Percentiles rank a stretch among this genome's conserved stretches.
Evolutionary conservation across 1,140 invertebrate genomes (phyloP).

Genomic region (Pachypeltis micranthus): DNA sequence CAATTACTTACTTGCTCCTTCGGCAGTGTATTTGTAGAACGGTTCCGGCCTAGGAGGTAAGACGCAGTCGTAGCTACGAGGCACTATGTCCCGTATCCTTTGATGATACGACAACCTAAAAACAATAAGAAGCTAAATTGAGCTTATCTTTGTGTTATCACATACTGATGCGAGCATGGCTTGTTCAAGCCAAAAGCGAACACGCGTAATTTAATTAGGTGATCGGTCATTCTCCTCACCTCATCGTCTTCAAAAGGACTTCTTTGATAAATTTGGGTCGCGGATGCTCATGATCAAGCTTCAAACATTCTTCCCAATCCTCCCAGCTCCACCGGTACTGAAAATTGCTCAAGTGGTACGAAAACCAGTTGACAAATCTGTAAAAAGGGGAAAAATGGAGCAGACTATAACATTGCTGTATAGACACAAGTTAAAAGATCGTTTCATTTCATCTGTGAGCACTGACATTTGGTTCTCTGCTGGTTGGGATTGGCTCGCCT

Average conservation of each 20-base stretch:
- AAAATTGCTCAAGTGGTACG: slow-evolving; percentile 98
- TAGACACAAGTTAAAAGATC: no score
- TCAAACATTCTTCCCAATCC: slow-evolving; percentile 76
- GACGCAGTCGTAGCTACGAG: slow-evolving; percentile 69
- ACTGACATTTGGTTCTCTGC: no score
- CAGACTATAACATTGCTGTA: no score
- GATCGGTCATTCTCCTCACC: slow-evolving; percentile 49
- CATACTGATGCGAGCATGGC: no score
- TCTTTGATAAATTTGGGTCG: slow-evolving; percentile 93
- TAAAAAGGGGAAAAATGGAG: no score
- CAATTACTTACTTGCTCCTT: slow-evolving; percentile 57
- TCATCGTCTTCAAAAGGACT: slow-evolving; percentile 77
- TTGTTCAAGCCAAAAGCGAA: no score
- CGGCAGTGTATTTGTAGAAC: slow-evolving; percentile 69
- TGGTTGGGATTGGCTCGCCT: no score
- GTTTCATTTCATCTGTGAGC: no score
- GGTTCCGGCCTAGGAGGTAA: slow-evolving; percentile 68
- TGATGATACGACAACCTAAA: slow-evolving; percentile 88
- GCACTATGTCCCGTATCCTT: slow-evolving; percentile 82
- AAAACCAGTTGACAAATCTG: slow-evolving; percentile 94
- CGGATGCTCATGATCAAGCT: slow-evolving; percentile 79
- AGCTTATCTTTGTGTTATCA: no score
- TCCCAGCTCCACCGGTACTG: slow-evolving; percentile 99
- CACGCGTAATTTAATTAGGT: no score
- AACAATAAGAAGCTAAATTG: slow-evolving; percentile 16